phyloP scores from a whole-genome alignment of 2,888 invertebrate genomes.

The Lutraria lutraria region DNA sequence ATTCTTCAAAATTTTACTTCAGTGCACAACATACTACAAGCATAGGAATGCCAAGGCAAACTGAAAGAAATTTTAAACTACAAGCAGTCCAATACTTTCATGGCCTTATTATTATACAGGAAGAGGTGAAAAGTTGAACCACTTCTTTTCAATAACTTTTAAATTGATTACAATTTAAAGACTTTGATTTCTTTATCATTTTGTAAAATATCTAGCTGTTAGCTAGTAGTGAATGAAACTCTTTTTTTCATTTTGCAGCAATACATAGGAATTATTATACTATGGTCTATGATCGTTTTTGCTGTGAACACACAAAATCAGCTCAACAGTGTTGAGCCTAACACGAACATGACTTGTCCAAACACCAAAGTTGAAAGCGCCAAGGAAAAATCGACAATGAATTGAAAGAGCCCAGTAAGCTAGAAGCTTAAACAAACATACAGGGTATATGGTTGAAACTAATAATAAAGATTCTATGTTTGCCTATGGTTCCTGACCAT shows the following conservation, averaged over 20 bases:
- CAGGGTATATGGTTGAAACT: slow-evolving; percentile 47
- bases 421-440: slow-evolving; percentile 56
- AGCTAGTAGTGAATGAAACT: neutral
- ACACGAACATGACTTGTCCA: slow-evolving; percentile 22
- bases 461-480: slow-evolving; percentile 53
- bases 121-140: neutral
- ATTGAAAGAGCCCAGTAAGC: slow-evolving; percentile 52
- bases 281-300: neutral
- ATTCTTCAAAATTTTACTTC: too few species aligned
- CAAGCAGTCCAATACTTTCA: neutral
- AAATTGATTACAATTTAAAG: slow-evolving; percentile 1
- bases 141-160: neutral
- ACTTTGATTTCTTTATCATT: slow-evolving; percentile 7
- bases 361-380: slow-evolving; percentile 54
- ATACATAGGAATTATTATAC: neutral
- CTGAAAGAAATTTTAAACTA: neutral
- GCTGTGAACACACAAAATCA: neutral
- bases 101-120: neutral
- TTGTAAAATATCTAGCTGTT: neutral
- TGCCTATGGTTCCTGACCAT: slow-evolving; percentile 53
- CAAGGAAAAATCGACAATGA: slow-evolving; percentile 58
- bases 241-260: neutral
- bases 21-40: neutral
- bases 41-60: neutral
- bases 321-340: slow-evolving; percentile 4